A percentile compares a stretch with the other conserved stretches of the same genome.
phyloP scores from a whole-genome alignment of 2,797 vertebrate species.

The Tokudaia muenninki region DNA sequence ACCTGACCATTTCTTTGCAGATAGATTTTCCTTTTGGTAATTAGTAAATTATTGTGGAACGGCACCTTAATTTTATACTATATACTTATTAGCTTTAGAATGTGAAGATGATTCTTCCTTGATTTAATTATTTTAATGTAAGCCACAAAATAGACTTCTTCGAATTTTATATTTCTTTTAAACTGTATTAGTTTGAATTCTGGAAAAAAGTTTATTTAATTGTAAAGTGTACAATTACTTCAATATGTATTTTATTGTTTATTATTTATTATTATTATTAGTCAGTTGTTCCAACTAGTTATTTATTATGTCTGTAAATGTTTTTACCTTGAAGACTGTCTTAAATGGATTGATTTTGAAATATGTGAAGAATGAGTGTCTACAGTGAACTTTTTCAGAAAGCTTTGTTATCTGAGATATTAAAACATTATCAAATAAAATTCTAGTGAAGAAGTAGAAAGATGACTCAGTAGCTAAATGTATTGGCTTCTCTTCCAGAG shows the following conservation, averaged over 20 bases:
- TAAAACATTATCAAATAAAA: constrained; percentile 52
- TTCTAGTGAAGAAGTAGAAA: background rate
- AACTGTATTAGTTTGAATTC: constrained; percentile 15
- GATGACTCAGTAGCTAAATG: too few relatives aligned
- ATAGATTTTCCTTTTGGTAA: background rate
- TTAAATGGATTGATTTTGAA: background rate
- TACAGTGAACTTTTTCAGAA: background rate
- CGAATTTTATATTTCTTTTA: background rate
- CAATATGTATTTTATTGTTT: background rate
- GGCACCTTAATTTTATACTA: background rate
- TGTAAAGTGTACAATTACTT: constrained; percentile 1
- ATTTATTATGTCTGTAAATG: background rate
- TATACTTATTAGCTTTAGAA: background rate
- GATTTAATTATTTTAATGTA: background rate
- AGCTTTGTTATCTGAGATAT: constrained; percentile 15
- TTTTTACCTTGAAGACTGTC: background rate
- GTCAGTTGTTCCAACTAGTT: background rate
- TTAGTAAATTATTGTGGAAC: background rate
- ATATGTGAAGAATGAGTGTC: background rate
- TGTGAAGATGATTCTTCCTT: background rate
- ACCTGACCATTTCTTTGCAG: background rate
- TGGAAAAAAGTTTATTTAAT: background rate
- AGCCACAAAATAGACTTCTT: constrained; percentile 21
- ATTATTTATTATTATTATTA: background rate
- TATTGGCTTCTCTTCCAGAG: background rate